Evolutionary conservation across 2,797 vertebrate species (phyloP), one percentile per base, ranked within the genome.

Genomic region (Molothrus ater): DNA sequence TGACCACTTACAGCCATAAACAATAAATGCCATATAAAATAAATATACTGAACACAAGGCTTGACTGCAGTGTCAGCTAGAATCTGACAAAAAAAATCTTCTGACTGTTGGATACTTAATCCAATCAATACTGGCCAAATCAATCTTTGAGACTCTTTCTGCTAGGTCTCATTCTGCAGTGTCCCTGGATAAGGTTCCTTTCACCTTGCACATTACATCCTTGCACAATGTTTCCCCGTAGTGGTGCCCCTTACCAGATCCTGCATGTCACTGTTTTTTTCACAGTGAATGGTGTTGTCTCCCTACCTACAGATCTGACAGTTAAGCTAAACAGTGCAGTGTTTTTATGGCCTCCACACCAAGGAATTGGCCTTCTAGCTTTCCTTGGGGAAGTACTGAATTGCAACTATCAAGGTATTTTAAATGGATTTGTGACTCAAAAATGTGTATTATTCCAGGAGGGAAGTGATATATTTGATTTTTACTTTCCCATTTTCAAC

Each of bases 1-100:
- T 94, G 89, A 89, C 81, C 87, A 90, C 69, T 92, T 95, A 69
- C 54, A 92, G 54, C 47, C 75, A 54, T 61, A 82, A 93, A 93
- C 26, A 88, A 66, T 43, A 71, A 91, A 87, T 68, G 5, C 13
- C 9, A 22, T 80, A 48, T 51, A 78, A 88, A 78, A 66, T 6
- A 43, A 45, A 32, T 31, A 50, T 10, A 32, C 26, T 87, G 80
- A 82, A 16, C 28, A 29, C 59, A 48, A 74, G 10, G 4, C 7
- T 61, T 71, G 50, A 78, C 31, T 80, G 17, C 25, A 43, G 17
- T 32, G 14, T 16, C 5, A 7, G 8, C 31, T 71, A 31, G 43
- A 78, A 47, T 56, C 25, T 36, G 13, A 28, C 72, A 54, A 79
- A 36, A 40, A 93, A 86, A 42, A 8, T 32, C 43, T 90, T 32